Conservation (phyloP, 2,888 invertebrate genomes). For the Hydraecia micacea region DNA sequence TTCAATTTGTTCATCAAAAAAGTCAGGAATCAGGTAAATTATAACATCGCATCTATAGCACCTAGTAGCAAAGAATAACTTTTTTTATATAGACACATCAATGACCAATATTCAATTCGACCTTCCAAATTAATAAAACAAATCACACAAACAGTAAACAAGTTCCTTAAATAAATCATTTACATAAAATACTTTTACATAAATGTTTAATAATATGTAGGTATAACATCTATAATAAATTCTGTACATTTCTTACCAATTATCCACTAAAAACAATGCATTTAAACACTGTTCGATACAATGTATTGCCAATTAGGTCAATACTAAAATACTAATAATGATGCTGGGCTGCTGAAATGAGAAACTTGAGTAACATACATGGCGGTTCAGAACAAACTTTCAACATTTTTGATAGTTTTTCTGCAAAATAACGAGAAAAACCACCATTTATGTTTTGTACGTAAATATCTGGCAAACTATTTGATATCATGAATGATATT, state of each 20-base stretch:
- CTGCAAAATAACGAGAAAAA: constrained; percentile 62
- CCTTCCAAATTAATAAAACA: constrained; percentile 35
- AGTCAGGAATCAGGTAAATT: constrained; percentile 2
- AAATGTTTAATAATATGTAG: constrained; percentile 54
- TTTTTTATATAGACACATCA: constrained; percentile 25
- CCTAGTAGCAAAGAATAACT: constrained; percentile 23
- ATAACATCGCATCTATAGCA: constrained; percentile 38
- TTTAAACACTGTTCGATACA: constrained; percentile 73
- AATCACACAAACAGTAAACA: constrained; percentile 49
- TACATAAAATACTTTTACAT: constrained; percentile 48
- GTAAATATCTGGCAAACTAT: constrained; percentile 81
- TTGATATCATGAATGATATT: constrained; percentile 32
- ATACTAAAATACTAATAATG: constrained; percentile 72
- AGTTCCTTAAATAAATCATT: constrained; percentile 55
- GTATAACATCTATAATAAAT: constrained; percentile 78
- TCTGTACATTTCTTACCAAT: constrained; percentile 83
- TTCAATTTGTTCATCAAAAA: constrained; percentile 26
- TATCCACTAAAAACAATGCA: constrained; percentile 76
- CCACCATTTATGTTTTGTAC: constrained; percentile 79
- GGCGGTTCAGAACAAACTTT: constrained; percentile 72
- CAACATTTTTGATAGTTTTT: constrained; percentile 46
- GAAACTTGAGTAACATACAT: constrained; percentile 75
- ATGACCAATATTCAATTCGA: constrained; percentile 20
- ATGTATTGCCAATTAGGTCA: constrained; percentile 77
- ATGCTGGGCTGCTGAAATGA: constrained; percentile 81